A percentile compares a stretch with the other conserved stretches of the same genome.
Conservation (phyloP, 2,113 vertebrate species). For the Plectropomus leopardus region DNA sequence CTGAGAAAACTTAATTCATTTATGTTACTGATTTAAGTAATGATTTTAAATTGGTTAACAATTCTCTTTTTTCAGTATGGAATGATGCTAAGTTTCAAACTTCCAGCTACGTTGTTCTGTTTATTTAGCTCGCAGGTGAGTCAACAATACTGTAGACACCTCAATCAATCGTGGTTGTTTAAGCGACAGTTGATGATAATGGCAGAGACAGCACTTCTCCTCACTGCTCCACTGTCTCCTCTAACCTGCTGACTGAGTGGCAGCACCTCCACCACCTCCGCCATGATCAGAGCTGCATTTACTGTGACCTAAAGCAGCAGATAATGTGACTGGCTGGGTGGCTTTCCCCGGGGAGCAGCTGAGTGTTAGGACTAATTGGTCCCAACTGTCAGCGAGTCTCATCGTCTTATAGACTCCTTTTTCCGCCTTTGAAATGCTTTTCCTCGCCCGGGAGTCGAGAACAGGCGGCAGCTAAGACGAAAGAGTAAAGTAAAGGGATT, state of each 20-base stretch:
- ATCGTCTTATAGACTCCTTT: conserved; percentile 11
- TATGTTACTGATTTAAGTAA: too few species aligned
- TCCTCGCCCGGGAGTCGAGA: conserved; percentile 3
- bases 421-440: conserved; percentile 45
- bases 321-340: conserved; percentile 51
- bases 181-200: conserved; percentile 35
- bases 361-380: conserved; percentile 57
- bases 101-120: not conserved
- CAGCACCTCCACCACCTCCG: conserved; percentile 5
- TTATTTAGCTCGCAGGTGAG: conserved; percentile 8
- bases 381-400: conserved; percentile 52
- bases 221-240: conserved; percentile 9
- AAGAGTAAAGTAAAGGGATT: conserved; percentile 27
- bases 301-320: conserved; percentile 36
- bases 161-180: conserved; percentile 24
- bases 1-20: too few species aligned
- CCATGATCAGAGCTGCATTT: conserved; percentile 27
- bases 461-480: not conserved
- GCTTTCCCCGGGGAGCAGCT: conserved; percentile 39
- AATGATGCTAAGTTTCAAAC: conserved; percentile 7
- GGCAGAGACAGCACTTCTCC: conserved; percentile 4
- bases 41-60: too few species aligned
- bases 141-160: not conserved
- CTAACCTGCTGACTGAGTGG: conserved; percentile 50
- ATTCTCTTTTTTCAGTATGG: not conserved